These are phyloP conservation scores for Lithobius niger DNA, from an alignment of 1,140 invertebrate genomes.

Conservation along the genomic window DNA sequence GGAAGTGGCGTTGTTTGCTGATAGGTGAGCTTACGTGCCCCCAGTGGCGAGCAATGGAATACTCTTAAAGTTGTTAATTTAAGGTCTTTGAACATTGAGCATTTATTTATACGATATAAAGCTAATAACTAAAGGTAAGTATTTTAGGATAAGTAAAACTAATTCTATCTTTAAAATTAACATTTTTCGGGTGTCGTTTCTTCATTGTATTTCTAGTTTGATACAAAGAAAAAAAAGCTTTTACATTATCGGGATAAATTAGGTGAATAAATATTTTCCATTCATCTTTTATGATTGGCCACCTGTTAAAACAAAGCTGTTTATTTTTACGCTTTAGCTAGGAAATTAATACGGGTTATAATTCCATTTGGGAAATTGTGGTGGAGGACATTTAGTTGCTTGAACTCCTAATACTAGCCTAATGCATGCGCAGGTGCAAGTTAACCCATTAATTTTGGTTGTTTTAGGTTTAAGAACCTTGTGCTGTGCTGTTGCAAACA, in stretches of 20 bases:
- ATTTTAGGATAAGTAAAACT: too few relatives aligned
- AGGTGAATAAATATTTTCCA: not conserved
- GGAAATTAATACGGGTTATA: not conserved
- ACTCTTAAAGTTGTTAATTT: too few relatives aligned
- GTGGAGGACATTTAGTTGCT: not conserved
- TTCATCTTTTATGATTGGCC: not conserved
- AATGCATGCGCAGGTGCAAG: not conserved
- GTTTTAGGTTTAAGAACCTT: slow-evolving; percentile 63
- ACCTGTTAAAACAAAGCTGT: too few relatives aligned
- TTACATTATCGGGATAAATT: not conserved
- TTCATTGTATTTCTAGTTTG: not conserved
- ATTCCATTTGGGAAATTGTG: not conserved
- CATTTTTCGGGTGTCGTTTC: too few relatives aligned
- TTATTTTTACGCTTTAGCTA: not conserved
- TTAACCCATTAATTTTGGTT: not conserved
- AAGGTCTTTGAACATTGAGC: too few relatives aligned
- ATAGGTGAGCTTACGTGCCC: too few relatives aligned
- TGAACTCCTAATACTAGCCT: not conserved
- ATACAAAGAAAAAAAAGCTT: not conserved
- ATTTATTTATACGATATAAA: too few relatives aligned
- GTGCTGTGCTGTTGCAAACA: slow-evolving; percentile 69
- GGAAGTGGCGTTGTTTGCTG: too few relatives aligned
- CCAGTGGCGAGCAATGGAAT: too few relatives aligned
- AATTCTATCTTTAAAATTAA: too few relatives aligned
- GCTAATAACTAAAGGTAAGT: too few relatives aligned